A percentile compares a stretch with the other conserved stretches of the same genome.
Conservation (phyloP, 2,113 vertebrate species). For the Nicator chloris region DNA sequence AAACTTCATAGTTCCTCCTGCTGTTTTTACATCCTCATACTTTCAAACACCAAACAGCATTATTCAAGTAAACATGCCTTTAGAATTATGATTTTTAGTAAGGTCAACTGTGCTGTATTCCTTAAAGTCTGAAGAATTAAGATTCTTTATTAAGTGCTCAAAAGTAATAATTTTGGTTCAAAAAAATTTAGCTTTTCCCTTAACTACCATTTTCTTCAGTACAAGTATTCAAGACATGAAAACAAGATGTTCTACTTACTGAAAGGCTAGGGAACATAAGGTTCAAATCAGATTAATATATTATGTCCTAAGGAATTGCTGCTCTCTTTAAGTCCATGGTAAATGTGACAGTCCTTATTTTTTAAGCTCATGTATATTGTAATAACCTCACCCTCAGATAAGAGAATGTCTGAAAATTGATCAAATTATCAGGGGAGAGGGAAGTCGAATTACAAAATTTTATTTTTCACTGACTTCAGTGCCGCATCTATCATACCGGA, state of each 20-base stretch:
- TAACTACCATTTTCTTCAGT: not conserved
- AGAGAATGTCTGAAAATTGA: not conserved
- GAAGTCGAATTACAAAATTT: not conserved
- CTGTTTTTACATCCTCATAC: slow-evolving; percentile 13
- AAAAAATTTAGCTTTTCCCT: not conserved
- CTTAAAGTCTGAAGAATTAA: not conserved
- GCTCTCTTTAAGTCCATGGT: not conserved
- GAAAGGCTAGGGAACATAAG: not conserved
- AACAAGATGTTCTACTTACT: not conserved
- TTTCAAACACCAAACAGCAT: not conserved
- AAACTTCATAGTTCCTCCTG: slow-evolving; percentile 24
- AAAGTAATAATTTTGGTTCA: not conserved
- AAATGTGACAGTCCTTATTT: not conserved
- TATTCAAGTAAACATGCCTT: not conserved
- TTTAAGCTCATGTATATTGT: not conserved
- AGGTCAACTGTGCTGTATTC: not conserved
- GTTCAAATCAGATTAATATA: not conserved
- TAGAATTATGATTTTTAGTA: not conserved
- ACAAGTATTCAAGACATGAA: not conserved
- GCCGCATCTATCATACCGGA: accelerated
- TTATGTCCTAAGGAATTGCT: not conserved
- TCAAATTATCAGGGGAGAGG: not conserved
- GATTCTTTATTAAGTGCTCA: not conserved
- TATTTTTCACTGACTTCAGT: not conserved
- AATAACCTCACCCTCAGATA: not conserved